phyloP scores from a whole-genome alignment of 2,113 vertebrate genomes.

The Lycaon pictus region DNA sequence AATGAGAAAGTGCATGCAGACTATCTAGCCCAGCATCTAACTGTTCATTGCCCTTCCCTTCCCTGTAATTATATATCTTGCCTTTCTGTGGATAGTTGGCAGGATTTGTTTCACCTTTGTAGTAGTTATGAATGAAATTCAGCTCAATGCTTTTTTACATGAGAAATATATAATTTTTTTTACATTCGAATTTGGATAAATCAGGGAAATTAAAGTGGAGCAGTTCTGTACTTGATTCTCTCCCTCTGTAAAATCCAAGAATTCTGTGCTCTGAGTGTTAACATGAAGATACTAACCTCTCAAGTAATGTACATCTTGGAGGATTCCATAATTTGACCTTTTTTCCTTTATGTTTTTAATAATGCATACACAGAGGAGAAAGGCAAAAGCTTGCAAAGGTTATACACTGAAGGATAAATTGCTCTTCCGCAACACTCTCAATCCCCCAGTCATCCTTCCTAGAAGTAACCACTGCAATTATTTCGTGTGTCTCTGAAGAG shows the following conservation, averaged over 20 bases:
- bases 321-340: neutral
- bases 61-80: neutral
- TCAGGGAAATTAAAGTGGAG: conserved; percentile 22
- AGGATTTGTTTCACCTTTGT: conserved; percentile 4
- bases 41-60: neutral
- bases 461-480: neutral
- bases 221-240: neutral
- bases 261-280: neutral
- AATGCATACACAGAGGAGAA: neutral
- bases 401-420: conserved; percentile 44
- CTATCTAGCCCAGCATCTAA: neutral
- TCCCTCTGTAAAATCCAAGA: neutral
- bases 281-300: conserved; percentile 10
- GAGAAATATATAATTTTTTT: neutral
- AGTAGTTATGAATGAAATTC: conserved; percentile 41
- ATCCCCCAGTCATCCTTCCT: neutral
- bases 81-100: neutral
- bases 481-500: conserved; percentile 24
- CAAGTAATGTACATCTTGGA: conserved; percentile 17
- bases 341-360: conserved; percentile 59
- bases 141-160: neutral
- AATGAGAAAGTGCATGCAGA: neutral
- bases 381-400: neutral
- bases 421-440: neutral
- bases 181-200: conserved; percentile 29